phyloP scores from a whole-genome alignment of 2,113 vertebrate genomes.

The Chitala chitala region DNA sequence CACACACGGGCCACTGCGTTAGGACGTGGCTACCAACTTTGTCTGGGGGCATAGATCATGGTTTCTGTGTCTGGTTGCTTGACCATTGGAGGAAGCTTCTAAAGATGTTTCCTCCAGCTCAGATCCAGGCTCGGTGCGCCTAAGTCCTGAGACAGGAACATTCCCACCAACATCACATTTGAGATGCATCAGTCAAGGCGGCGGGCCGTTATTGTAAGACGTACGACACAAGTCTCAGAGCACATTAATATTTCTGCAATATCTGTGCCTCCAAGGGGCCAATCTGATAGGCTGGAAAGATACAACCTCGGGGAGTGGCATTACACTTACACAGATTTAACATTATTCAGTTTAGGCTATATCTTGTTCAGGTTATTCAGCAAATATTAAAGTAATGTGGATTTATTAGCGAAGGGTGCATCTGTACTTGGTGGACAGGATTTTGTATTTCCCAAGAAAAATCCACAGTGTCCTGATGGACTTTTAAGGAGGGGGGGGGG shows the following conservation, averaged over 20 bases:
- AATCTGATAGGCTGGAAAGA: not conserved
- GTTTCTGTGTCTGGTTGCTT: too few relatives aligned
- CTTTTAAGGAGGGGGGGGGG: too few relatives aligned
- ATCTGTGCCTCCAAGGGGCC: not conserved
- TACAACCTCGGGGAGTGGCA: not conserved
- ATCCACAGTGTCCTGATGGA: too few relatives aligned
- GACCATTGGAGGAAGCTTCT: too few relatives aligned
- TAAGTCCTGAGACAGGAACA: too few relatives aligned
- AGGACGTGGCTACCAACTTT: too few relatives aligned
- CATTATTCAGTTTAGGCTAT: not conserved
- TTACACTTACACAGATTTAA: not conserved
- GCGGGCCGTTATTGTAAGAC: not conserved
- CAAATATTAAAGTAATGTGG: slow-evolving; percentile 1
- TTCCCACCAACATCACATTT: not conserved
- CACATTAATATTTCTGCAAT: slow-evolving; percentile 5
- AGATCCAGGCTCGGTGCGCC: too few relatives aligned
- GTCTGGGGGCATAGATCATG: too few relatives aligned
- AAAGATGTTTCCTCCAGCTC: too few relatives aligned
- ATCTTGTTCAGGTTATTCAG: not conserved
- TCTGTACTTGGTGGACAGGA: too few relatives aligned
- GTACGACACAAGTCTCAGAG: not conserved
- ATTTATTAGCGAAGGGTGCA: not conserved
- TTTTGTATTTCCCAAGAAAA: too few relatives aligned
- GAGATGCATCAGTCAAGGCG: not conserved
- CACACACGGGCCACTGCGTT: too few relatives aligned